These are phyloP conservation scores for Poeciliopsis occidentalis DNA, from an alignment of 2,113 vertebrate species.

Conservation along the genomic window DNA sequence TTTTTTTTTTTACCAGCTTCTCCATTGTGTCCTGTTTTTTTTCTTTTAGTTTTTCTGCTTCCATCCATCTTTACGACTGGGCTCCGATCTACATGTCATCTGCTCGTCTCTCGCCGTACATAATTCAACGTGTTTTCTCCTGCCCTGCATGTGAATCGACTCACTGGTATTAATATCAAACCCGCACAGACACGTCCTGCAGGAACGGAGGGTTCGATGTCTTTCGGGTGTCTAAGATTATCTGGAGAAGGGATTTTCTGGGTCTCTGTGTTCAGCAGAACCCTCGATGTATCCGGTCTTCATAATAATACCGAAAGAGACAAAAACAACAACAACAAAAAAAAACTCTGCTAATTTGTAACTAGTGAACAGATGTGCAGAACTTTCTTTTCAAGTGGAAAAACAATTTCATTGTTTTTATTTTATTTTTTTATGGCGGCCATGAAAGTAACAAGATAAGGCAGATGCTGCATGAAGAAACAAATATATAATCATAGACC, in stretches of 20 bases:
- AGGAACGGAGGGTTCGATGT: slow-evolving; percentile 23
- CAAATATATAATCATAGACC: slow-evolving; percentile 5
- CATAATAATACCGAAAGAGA: slow-evolving; percentile 22
- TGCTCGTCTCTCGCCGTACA: slow-evolving; percentile 19
- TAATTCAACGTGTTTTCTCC: slow-evolving; percentile 32
- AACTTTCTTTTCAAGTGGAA: slow-evolving; percentile 31
- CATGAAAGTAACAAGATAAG: background rate
- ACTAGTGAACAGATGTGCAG: background rate
- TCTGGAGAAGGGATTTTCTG: slow-evolving; percentile 18
- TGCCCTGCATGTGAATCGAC: slow-evolving; percentile 30
- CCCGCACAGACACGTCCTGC: slow-evolving; percentile 17
- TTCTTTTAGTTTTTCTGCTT: background rate
- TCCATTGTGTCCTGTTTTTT: background rate
- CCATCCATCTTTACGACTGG: slow-evolving; percentile 21
- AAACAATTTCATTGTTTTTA: background rate
- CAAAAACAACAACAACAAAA: background rate
- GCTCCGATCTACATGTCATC: slow-evolving; percentile 2
- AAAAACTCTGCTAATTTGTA: slow-evolving; percentile 28
- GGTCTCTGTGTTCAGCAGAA: slow-evolving; percentile 34
- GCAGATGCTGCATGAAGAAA: background rate
- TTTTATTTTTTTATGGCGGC: background rate
- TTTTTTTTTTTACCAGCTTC: background rate
- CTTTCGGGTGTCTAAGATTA: slow-evolving; percentile 28
- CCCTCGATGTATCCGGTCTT: slow-evolving; percentile 50
- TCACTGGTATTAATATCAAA: slow-evolving; percentile 39